Evolutionary conservation across 2,888 invertebrate genomes (phyloP).

Genomic region (Drosophila cognata): DNA sequence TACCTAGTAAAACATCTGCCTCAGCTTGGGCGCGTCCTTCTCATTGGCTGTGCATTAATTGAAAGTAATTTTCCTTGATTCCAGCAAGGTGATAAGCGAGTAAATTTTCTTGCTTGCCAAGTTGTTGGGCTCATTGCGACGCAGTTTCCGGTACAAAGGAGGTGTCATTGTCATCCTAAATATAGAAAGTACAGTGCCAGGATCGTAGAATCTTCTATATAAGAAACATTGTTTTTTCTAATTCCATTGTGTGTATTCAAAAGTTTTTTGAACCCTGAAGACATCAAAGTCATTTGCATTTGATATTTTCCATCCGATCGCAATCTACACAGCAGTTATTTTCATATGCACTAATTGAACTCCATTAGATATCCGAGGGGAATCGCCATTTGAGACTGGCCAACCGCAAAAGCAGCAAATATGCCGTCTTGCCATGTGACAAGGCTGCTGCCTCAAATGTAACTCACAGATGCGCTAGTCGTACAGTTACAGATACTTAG

Average conservation of each 20-base stretch:
- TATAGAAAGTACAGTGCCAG: constrained; percentile 32
- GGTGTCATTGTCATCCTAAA: constrained; percentile 12
- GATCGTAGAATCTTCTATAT: background rate
- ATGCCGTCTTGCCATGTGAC: constrained; percentile 57
- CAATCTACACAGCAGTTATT: constrained; percentile 15
- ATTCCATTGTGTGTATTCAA: constrained; percentile 16
- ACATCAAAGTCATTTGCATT: constrained; percentile 19
- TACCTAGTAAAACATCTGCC: constrained; percentile 67
- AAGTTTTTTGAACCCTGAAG: constrained; percentile 6
- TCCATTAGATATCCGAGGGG: constrained; percentile 32
- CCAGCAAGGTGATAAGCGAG: constrained; percentile 58
- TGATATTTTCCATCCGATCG: constrained; percentile 1
- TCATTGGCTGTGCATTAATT: constrained; percentile 64
- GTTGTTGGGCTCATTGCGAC: constrained; percentile 39
- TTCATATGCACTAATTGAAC: constrained; percentile 5
- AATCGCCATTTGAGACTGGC: constrained; percentile 31
- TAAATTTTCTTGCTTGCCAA: constrained; percentile 33
- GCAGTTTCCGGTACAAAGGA: constrained; percentile 53
- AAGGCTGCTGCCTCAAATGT: constrained; percentile 37
- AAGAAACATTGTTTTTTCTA: background rate
- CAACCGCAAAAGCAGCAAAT: constrained; percentile 58
- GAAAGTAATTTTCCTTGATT: constrained; percentile 70
- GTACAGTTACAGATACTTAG: constrained; percentile 31
- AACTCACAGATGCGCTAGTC: constrained; percentile 43
- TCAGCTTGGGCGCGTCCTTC: constrained; percentile 52